phyloP scores from a whole-genome alignment of 2,797 vertebrate genomes.

The Peromyscus attwateri region DNA sequence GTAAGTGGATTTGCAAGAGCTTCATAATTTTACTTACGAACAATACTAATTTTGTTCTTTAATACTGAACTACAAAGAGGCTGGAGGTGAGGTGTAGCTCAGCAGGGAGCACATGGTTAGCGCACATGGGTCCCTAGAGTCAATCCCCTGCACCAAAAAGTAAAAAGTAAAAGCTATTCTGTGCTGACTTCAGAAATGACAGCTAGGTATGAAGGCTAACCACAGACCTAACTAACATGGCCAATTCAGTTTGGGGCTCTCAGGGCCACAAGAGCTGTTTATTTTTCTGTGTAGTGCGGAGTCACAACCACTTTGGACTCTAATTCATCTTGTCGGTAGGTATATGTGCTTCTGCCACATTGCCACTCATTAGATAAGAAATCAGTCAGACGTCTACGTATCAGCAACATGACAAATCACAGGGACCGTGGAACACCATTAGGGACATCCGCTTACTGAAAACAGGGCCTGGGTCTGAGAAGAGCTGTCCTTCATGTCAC shows the following conservation, averaged over 20 bases:
- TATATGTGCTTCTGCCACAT: slow-evolving; percentile 38
- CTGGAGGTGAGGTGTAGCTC: background rate
- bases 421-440: slow-evolving; percentile 72
- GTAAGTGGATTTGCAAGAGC: background rate
- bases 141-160: background rate
- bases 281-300: slow-evolving; percentile 30
- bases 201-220: background rate
- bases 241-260: slow-evolving; percentile 22
- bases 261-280: background rate
- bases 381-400: slow-evolving; percentile 58
- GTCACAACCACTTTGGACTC: background rate
- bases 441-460: slow-evolving; percentile 75
- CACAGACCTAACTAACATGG: background rate
- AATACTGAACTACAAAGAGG: slow-evolving; percentile 43
- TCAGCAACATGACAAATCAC: slow-evolving; percentile 72
- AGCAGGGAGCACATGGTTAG: background rate
- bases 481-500: slow-evolving; percentile 36
- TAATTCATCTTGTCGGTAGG: slow-evolving; percentile 29
- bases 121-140: background rate
- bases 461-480: slow-evolving; percentile 39
- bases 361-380: slow-evolving; percentile 32
- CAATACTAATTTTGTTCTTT: slow-evolving; percentile 57
- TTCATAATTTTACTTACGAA: slow-evolving; percentile 68
- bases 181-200: slow-evolving; percentile 56
- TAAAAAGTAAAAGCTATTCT: background rate